Percentiles rank a stretch among this genome's conserved stretches.
Evolutionary conservation across 35 echinoderm and acorn worm species (phyloP).

Genomic region (Apostichopus japonicus): DNA sequence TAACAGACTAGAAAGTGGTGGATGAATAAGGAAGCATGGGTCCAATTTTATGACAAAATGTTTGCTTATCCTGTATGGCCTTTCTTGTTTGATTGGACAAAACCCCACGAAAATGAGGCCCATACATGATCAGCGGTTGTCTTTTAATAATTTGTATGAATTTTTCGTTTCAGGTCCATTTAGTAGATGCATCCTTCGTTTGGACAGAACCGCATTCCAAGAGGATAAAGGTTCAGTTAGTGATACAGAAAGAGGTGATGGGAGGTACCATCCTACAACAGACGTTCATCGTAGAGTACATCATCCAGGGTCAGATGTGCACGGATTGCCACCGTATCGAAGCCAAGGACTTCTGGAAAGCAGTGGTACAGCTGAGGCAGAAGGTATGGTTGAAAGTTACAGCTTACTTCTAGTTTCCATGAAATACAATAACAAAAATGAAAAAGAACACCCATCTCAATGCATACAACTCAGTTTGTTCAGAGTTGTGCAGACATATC

Average conservation of each 20-base stretch:
- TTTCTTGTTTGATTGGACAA: too few relatives aligned
- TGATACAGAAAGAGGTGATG: constrained; percentile 92
- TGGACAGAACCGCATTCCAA: constrained; percentile 98
- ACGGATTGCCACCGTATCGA: constrained; percentile 84
- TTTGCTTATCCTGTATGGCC: too few relatives aligned
- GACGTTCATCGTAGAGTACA: constrained; percentile 90
- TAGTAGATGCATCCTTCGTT: constrained; percentile 89
- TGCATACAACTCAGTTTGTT: too few relatives aligned
- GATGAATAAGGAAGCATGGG: too few relatives aligned
- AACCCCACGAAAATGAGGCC: too few relatives aligned
- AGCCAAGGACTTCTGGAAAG: constrained; percentile 97
- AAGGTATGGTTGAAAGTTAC: constrained; percentile 63
- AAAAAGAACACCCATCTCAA: too few relatives aligned
- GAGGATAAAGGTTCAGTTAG: constrained; percentile 92
- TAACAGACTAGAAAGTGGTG: too few relatives aligned
- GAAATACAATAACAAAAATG: too few relatives aligned
- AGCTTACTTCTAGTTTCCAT: too few relatives aligned
- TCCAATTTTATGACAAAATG: too few relatives aligned
- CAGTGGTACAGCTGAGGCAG: constrained; percentile 92
- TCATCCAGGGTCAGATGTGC: constrained; percentile 94
- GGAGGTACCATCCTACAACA: constrained; percentile 90
- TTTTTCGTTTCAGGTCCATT: constrained; percentile 60
- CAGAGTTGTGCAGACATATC: too few relatives aligned
- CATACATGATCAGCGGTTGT: not conserved
- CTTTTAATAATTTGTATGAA: not conserved